Conservation (phyloP, 1,140 invertebrate genomes). For the Philaenus spumarius region DNA sequence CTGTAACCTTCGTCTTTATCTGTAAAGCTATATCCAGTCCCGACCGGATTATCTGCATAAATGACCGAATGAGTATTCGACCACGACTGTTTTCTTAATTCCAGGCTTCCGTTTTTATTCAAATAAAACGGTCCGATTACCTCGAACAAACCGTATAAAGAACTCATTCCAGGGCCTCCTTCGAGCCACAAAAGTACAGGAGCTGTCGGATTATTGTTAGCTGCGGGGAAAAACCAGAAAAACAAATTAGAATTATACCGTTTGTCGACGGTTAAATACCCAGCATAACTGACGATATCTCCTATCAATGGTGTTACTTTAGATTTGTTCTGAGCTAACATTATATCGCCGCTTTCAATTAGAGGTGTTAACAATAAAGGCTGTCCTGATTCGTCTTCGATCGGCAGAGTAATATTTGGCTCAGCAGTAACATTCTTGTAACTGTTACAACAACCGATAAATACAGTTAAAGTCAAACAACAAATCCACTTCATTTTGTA, state of each 20-base stretch:
- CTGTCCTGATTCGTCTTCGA: too few species aligned
- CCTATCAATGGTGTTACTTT: not conserved
- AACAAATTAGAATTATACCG: constrained; percentile 49
- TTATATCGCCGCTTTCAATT: not conserved
- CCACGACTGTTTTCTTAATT: constrained; percentile 21
- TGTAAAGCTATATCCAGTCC: constrained; percentile 25
- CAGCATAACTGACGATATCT: not conserved
- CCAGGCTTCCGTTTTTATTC: constrained; percentile 32
- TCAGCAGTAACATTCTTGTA: too few species aligned
- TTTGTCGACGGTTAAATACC: constrained; percentile 16
- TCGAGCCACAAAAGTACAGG: constrained; percentile 71
- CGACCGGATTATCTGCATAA: constrained; percentile 66
- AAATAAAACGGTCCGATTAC: constrained; percentile 50
- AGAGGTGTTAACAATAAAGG: too few species aligned
- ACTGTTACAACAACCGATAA: too few species aligned
- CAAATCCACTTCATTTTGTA: too few species aligned
- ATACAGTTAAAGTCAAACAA: too few species aligned
- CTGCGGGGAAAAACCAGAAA: constrained; percentile 71
- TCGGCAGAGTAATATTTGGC: too few species aligned
- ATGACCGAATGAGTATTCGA: constrained; percentile 35
- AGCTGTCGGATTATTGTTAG: constrained; percentile 39
- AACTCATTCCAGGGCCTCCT: constrained; percentile 64
- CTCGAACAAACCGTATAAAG: constrained; percentile 65
- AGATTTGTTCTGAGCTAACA: not conserved
- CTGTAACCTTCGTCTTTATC: constrained; percentile 1